phyloP scores from a whole-genome alignment of 2,888 invertebrate species.

The Sinopyrophorus schimmeli region DNA sequence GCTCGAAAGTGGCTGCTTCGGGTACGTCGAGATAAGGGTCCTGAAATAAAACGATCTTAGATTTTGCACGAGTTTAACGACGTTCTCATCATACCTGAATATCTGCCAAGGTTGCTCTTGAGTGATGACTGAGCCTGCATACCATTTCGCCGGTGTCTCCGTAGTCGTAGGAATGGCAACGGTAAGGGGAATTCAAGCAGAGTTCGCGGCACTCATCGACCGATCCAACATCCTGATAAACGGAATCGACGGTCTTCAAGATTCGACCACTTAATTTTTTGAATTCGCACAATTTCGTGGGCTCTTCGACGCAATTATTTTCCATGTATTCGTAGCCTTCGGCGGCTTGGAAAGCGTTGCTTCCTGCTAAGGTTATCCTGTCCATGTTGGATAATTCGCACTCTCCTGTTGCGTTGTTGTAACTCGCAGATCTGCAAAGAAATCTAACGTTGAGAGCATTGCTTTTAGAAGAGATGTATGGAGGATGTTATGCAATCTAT shows the following conservation, averaged over 20 bases:
- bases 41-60: too few species aligned
- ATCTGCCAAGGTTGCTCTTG: conserved; percentile 83
- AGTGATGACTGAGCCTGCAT: conserved; percentile 90
- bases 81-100: conserved; percentile 69
- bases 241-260: conserved; percentile 90
- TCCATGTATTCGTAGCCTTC: conserved; percentile 79
- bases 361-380: conserved; percentile 83
- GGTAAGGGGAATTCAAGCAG: conserved; percentile 86
- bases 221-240: conserved; percentile 85
- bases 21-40: conserved; percentile 89
- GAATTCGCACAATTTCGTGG: conserved; percentile 93
- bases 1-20: conserved; percentile 88
- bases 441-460: not conserved
- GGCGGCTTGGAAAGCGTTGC: conserved; percentile 66
- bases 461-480: conserved; percentile 1
- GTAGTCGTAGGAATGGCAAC: conserved; percentile 92
- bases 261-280: conserved; percentile 85
- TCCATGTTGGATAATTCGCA: conserved; percentile 92
- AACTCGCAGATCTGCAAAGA: conserved; percentile 82
- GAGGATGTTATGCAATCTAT: conserved; percentile 32
- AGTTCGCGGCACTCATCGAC: conserved; percentile 87
- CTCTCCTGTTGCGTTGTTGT: conserved; percentile 80
- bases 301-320: conserved; percentile 92
- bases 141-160: conserved; percentile 93
- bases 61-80: conserved; percentile 1